Evolutionary conservation across 2,113 vertebrate species (phyloP), one percentile per base, ranked within the genome.

Genomic region (Pachyramphus minor): DNA sequence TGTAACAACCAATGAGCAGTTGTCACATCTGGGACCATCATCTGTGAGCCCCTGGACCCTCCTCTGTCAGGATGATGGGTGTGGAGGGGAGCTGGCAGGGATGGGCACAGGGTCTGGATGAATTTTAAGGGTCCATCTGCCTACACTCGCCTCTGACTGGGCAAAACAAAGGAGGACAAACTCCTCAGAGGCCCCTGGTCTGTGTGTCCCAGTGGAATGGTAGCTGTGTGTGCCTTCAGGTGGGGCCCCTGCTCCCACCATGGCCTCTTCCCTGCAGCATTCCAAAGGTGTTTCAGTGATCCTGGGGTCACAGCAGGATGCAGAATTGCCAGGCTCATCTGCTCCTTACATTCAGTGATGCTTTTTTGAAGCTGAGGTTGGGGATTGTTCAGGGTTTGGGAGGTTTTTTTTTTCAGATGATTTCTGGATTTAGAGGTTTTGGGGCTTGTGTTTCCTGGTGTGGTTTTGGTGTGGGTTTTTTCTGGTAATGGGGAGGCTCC

Each of bases 1-100:
- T 39, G 0, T 39, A 39, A 37, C 56, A 41, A 39, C 60, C 0
- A 0, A 7, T 4, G 9, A 58, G 50, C 2, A 23, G 3, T 14
- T 31, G 7, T 24, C 44, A 27, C 24, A 14, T 11, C 19, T 14
- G 33, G 60, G 33, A 52, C 24, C 27, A 14, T 47, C 15, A 10
- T 17, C 24, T 9, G 23, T 24, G n/a, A 39, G 55, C 21, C 3
- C 27, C 45, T 47, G n/a, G 21, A 39, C 9, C 53, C 35, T 21
- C 41, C 23, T 52, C 45, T 16, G 25, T 35, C 11, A 3, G 11
- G 8, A 4, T 12, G 24, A 14, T 31, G 58, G 14, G 2, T 14
- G 33, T 4, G 4, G 55, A 74, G 56, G 20, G 55, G 19, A 72
- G 73, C 35, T 0, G 0, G 35, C 19, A 75, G 19, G 45, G 56